These are phyloP conservation scores for Synergus japonicus DNA, from an alignment of 2,888 invertebrate species.

Conservation along the genomic window DNA sequence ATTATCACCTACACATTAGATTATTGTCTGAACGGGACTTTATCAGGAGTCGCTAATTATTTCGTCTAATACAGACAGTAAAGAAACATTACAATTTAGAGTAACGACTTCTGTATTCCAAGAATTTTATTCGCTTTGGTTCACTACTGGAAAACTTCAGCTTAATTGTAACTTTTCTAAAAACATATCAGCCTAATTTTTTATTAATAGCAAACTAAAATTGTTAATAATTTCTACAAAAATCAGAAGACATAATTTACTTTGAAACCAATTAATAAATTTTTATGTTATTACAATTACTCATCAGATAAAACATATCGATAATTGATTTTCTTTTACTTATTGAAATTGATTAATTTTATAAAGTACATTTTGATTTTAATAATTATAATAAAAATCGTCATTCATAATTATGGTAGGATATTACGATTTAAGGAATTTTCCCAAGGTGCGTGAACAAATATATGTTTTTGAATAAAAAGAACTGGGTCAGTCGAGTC, in stretches of 20 bases:
- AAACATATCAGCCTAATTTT: no score
- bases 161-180: no score
- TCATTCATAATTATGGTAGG: no score
- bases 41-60: constrained; percentile 56
- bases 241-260: neutral
- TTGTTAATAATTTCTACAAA: no score
- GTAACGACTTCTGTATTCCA: neutral
- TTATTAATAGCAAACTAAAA: no score
- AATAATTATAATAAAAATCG: no score
- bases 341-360: no score
- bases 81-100: neutral
- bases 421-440: neutral
- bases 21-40: constrained; percentile 69
- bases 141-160: no score
- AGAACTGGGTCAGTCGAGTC: neutral
- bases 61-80: constrained; percentile 29
- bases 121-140: neutral
- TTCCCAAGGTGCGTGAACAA: neutral
- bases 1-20: constrained; percentile 66
- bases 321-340: no score
- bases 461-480: neutral
- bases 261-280: neutral
- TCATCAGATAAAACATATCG: no score
- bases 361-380: no score
- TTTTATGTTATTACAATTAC: no score